phyloP scores from a whole-genome alignment of 2,113 vertebrate genomes.

The Pogona vitticeps region DNA sequence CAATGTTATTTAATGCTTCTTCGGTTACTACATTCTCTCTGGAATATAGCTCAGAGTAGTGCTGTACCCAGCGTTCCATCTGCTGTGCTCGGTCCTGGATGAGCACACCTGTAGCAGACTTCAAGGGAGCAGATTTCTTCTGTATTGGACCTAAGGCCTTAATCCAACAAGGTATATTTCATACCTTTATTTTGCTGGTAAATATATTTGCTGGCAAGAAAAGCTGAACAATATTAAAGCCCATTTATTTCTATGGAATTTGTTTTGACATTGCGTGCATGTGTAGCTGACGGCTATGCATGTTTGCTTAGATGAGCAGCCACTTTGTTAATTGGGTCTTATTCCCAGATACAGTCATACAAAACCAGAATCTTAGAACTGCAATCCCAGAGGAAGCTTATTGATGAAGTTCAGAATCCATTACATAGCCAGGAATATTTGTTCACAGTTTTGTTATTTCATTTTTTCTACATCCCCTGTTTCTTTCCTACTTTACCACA shows the following conservation, averaged over 20 bases:
- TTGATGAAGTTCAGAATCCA: background rate
- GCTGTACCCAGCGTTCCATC: too few species aligned
- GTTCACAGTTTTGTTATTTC: background rate
- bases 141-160: too few species aligned
- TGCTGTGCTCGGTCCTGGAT: too few species aligned
- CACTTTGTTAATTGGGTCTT: background rate
- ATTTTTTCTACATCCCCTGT: background rate
- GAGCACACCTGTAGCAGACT: too few species aligned
- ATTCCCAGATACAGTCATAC: background rate
- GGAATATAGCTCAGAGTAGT: too few species aligned
- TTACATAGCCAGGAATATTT: background rate
- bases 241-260: background rate
- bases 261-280: background rate
- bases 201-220: background rate
- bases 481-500: background rate
- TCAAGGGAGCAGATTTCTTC: too few species aligned
- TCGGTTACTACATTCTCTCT: too few species aligned
- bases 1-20: too few species aligned
- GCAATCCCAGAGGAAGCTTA: background rate
- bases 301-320: background rate
- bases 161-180: background rate
- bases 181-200: background rate
- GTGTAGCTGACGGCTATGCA: background rate
- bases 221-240: background rate
- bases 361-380: background rate